Evolutionary conservation across 2,888 invertebrate genomes (phyloP), one percentile per base, ranked within the genome.

Genomic region (Nemotelus pantherinus): DNA sequence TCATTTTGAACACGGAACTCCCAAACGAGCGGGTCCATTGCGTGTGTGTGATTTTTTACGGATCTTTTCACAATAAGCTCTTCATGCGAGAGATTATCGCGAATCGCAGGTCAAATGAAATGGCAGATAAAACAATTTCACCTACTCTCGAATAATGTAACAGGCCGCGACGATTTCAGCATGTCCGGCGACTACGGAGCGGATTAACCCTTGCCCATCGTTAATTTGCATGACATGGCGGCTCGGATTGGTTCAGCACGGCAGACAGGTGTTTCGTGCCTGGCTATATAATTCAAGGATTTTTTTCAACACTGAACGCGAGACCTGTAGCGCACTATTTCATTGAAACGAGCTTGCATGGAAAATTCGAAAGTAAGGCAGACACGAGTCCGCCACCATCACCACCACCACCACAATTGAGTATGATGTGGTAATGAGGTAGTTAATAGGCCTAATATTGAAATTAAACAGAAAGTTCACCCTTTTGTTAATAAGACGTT

Each of bases 1-100:
- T 60, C 60, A 60, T 44, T 72, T 72, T 72, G 47, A 72, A 60
- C 58, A 74, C 74, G 74, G 74, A 74, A 74, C 74, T 74, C 74
- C 74, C 63, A 63, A 25, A 9, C 72, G 45, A 50, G 10, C 25
- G 39, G 25, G 10, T 43, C 43, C 60, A 39, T 48, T 68, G 53
- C 50, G 43, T 41, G 53, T 41, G 43, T 41, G 53, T 48, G 43
- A 53, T 7, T 43, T 41, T 3, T 10, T 25, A 7, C 41, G 41
- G 3, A 41, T 70, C 55, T 70, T 55, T 55, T 70, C 65, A 63
- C 7, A 65, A 9, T 45, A 63, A 41, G 9, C 41, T 70, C n/a
- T 48, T 53, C 25, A n/a, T 4, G 47, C n/a, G 39, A n/a, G 4
- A 9, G 48, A 45, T 48, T 25, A 48, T 48, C 48, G 39, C 67